These are phyloP conservation scores for Campopleginae sp. DNA, from an alignment of 2,888 invertebrate genomes.

Conservation along the genomic window DNA sequence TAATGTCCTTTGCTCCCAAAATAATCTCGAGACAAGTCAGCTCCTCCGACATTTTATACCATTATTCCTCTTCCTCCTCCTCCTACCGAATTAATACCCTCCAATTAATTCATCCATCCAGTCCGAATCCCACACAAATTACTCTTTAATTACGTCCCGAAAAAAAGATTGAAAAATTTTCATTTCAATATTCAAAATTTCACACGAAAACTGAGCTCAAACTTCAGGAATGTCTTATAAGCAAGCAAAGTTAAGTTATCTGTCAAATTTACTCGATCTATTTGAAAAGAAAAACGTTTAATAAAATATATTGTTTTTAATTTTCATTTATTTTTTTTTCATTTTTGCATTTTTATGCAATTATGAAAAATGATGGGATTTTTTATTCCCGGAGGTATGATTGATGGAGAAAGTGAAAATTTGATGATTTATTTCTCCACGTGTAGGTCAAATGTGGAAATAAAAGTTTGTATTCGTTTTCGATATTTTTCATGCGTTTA, in stretches of 20 bases:
- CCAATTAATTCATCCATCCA: not conserved
- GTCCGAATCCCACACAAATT: not conserved
- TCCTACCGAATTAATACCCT: not conserved
- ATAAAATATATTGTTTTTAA: no score
- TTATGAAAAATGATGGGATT: no score
- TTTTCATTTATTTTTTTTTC: no score
- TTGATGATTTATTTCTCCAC: no score
- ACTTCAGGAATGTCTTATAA: no score
- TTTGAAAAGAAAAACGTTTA: no score
- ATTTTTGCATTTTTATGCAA: no score
- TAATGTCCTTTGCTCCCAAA: conserved; percentile 8
- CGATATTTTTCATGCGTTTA: conserved; percentile 33
- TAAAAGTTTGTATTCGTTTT: conserved; percentile 9
- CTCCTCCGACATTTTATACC: not conserved
- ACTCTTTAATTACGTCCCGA: not conserved
- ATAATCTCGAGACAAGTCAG: not conserved
- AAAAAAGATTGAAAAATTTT: not conserved
- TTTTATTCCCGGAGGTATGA: no score
- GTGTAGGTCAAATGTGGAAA: not conserved
- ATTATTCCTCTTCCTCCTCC: not conserved
- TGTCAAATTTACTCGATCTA: no score
- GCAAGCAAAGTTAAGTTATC: no score
- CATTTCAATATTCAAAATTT: not conserved
- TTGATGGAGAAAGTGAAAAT: no score
- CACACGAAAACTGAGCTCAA: not conserved